Base-by-base conservation (phyloP, 2,113 vertebrate species). In the Phylloscopus trochiloides region DNA sequence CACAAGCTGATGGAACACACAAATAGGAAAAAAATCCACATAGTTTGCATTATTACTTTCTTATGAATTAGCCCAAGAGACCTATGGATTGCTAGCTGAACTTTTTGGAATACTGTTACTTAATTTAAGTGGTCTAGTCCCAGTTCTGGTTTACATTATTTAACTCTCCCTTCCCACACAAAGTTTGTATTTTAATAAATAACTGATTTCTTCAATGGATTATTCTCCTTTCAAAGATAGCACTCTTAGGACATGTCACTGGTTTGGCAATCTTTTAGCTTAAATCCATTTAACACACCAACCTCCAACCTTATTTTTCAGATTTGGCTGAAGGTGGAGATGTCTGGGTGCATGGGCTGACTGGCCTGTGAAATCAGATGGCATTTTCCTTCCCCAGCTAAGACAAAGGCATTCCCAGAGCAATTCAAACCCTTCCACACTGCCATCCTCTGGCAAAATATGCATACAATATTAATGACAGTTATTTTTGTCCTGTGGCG, bases 401-500 rank as follows among this genome's bases (percentile, higher is more conserved):
- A 83, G 62, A 76, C 71, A 90, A 90, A 85, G 63, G 28, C 32
- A 22, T 54, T 77, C 68, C 80, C 68, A 58, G 63, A 61, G 54
- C 17, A 50, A 34, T 1, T 17, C 38, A 54, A 67, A 62, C 12
- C 55, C 47, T 91, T 77, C 20, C 80, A 62, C 15, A 24, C 93
- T 91, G 80, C 92, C 87, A 85, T 73, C 93, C 70, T 92, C 95
- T 71, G 87, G 93, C 77, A 87, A 87, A 77, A 81, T 4, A 43
- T 1, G 34, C 43, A 40, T 67, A 72, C 90, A 87, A 75, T 89
- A 84, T 87, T 89, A 40, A 81, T 55, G 47, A 66, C 1, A 17
- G 28, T 77, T 88, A 34, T 65, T 82, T 90, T 79, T 51, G 40
- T 66, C 51, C 55, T 31, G 36, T 32, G 50, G 68, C 1, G 0